Evolutionary conservation across 2,888 invertebrate species (phyloP), one percentile per base, ranked within the genome.

Genomic region (Eudasyphora cyanicolor): DNA sequence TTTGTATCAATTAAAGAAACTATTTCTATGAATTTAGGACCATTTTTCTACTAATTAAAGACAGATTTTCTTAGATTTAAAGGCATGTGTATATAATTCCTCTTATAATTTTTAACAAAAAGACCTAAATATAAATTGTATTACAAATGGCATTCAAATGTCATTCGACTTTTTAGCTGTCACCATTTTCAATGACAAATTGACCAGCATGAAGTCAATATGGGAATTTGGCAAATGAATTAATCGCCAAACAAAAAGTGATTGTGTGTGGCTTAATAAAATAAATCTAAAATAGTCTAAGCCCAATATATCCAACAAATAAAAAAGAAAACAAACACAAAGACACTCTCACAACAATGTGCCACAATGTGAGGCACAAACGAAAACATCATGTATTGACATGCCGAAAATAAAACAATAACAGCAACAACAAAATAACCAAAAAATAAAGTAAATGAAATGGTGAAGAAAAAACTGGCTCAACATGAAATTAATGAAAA

Each of bases 401-500:
- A 70, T 51, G n/a, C 21, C 49, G 17, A 70, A 70, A 51, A 71
- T 51, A 70, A 24, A 24, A 27, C 24, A 54, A 74, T 49, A 62
- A 35, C 77, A 71, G 67, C 82, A 82, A 32, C n/a, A n/a, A 70
- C 14, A 45, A 49, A 45, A 32, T 29, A 27, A 17, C 32, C 45
- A 27, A 54, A 27, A 49, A 24, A 10, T 49, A 57, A 57, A 21
- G 3, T 4, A 17, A 57, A 57, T 19, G n/a, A 17, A 17, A 45
- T 14, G n/a, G 4, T 51, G 21, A 51, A 10, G 24, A 27, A 17
- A 24, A 57, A 57, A 57, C 57, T 79, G 70, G 79, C 84, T 79
- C 74, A 79, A 84, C 82, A 70, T 77, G 76, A 84, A 79, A 84
- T 84, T 76, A 62, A 51, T 62, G 45, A 76, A 73, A 73, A 73